Conservation (phyloP, 2,113 vertebrate genomes). For the Acrocephalus kingi region DNA sequence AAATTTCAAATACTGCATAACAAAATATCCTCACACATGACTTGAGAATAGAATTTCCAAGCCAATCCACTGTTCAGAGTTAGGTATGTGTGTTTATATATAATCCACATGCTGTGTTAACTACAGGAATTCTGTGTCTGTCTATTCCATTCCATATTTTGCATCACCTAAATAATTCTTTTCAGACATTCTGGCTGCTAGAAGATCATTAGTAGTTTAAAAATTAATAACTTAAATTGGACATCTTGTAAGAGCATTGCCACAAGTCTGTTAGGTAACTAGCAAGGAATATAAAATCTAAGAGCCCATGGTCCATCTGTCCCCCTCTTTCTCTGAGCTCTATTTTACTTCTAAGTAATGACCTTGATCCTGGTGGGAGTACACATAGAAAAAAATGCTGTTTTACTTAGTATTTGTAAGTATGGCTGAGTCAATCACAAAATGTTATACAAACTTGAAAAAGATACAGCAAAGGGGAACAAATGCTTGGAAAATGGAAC, state of each 20-base stretch:
- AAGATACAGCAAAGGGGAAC: neutral
- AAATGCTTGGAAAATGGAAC: neutral
- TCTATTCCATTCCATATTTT: neutral
- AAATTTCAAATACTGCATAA: neutral
- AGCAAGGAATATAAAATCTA: neutral
- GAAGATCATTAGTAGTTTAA: neutral
- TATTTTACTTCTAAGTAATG: neutral
- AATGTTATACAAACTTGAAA: neutral
- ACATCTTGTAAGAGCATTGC: neutral
- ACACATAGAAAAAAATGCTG: neutral
- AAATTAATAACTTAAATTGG: neutral
- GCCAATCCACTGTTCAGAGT: neutral
- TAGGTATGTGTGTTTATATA: neutral
- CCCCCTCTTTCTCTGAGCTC: neutral
- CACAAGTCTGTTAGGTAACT: neutral
- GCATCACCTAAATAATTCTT: neutral
- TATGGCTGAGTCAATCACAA: neutral
- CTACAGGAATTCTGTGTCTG: neutral
- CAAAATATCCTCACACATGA: neutral
- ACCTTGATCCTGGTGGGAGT: neutral
- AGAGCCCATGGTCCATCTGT: neutral
- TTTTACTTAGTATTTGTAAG: neutral
- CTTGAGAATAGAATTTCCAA: neutral
- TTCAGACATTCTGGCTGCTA: neutral
- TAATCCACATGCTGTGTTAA: neutral